A percentile compares a stretch with the other conserved stretches of the same genome.
Conservation (phyloP, 2,888 invertebrate genomes). For the Thereva unica region DNA sequence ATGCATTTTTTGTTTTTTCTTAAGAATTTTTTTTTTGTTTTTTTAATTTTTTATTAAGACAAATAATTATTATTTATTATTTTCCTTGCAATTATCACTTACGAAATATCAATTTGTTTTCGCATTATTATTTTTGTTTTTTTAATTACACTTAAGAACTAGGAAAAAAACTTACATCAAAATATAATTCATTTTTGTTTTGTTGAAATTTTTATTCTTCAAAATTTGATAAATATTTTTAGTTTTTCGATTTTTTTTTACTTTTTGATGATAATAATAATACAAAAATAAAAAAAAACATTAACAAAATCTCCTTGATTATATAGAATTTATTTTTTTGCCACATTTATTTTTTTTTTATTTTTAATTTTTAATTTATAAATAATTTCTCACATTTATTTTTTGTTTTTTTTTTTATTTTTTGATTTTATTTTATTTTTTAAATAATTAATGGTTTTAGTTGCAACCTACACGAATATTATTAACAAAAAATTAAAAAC, state of each 20-base stretch:
- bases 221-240: constrained; percentile 8
- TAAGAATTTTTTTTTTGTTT: not conserved
- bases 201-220: constrained; percentile 28
- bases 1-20: not conserved
- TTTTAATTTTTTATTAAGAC: constrained; percentile 11
- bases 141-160: no score
- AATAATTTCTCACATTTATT: no score
- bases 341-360: no score
- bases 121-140: constrained; percentile 28
- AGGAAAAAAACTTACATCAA: no score
- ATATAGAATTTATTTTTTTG: no score
- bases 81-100: constrained; percentile 31
- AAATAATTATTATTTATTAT: constrained; percentile 13
- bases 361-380: no score
- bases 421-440: no score
- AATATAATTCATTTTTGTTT: constrained; percentile 13
- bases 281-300: constrained; percentile 20
- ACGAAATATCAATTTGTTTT: constrained; percentile 32
- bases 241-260: constrained; percentile 20
- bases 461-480: not conserved
- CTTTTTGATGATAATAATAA: not conserved
- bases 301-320: not conserved
- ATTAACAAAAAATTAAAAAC: constrained; percentile 1
- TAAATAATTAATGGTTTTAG: no score
- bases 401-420: no score